phyloP scores from a whole-genome alignment of 2,113 vertebrate genomes.

The Dendrocopos noguchii region DNA sequence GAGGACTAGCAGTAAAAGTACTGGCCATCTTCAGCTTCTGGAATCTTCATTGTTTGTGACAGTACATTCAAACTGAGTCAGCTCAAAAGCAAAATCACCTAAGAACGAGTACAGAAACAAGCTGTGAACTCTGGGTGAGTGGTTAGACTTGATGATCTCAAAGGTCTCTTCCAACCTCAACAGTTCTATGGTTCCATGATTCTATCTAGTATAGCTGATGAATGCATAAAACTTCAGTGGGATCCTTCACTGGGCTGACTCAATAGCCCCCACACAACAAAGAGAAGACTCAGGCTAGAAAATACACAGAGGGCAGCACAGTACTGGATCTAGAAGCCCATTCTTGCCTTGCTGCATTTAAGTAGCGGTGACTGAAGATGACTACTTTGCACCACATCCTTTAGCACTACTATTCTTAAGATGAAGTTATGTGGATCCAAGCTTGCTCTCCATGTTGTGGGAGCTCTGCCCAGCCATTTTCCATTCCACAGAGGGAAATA shows the following conservation, averaged over 20 bases:
- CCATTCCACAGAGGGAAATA: background rate
- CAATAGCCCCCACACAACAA: background rate
- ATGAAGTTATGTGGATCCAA: rapidly evolving
- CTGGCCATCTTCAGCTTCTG: background rate
- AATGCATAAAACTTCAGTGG: background rate
- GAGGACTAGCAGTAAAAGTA: background rate
- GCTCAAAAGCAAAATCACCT: background rate
- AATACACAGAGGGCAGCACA: background rate
- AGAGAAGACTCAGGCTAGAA: background rate
- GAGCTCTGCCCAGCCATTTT: background rate
- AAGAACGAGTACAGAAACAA: background rate
- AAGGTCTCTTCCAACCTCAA: too few relatives aligned
- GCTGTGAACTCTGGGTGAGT: too few relatives aligned
- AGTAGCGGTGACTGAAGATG: background rate
- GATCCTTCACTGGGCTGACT: background rate
- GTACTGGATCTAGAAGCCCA: background rate
- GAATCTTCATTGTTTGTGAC: background rate
- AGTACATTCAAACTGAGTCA: background rate
- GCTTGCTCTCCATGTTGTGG: rapidly evolving
- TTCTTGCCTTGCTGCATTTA: background rate
- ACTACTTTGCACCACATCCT: background rate
- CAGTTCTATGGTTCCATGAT: too few relatives aligned
- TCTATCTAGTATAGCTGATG: background rate
- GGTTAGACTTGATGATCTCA: too few relatives aligned
- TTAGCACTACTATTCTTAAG: too few relatives aligned